These are phyloP conservation scores for Odontesthes bonariensis DNA, from an alignment of 2,113 vertebrate species.

Conservation along the genomic window DNA sequence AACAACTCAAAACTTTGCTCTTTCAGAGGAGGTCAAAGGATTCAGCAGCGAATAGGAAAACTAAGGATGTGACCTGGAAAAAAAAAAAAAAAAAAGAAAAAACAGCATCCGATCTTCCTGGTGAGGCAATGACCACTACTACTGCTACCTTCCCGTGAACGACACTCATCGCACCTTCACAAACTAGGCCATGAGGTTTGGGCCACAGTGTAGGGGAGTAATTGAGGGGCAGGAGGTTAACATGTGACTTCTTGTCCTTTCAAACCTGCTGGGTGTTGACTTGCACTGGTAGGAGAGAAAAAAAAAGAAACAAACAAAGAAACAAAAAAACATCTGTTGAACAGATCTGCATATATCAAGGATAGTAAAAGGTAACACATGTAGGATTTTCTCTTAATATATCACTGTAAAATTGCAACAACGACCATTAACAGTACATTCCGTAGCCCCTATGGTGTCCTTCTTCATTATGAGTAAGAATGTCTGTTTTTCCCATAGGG, in stretches of 20 bases:
- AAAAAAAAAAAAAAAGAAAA: background rate
- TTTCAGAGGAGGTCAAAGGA: constrained; percentile 53
- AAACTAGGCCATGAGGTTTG: constrained; percentile 91
- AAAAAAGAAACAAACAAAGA: constrained; percentile 81
- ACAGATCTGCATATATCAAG: constrained; percentile 99
- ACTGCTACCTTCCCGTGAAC: constrained; percentile 60
- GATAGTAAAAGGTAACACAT: constrained; percentile 83
- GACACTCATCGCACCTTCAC: constrained; percentile 84
- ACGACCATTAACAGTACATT: constrained; percentile 70
- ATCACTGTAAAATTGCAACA: constrained; percentile 26
- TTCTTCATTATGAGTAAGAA: constrained; percentile 23
- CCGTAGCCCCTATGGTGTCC: constrained; percentile 64
- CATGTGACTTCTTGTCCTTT: constrained; percentile 92
- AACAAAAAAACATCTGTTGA: constrained; percentile 93
- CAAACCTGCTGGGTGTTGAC: constrained; percentile 98
- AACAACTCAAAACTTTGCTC: constrained; percentile 7
- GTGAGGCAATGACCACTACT: constrained; percentile 36
- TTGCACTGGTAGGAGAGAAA: constrained; percentile 89
- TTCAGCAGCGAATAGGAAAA: constrained; percentile 62
- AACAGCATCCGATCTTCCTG: constrained; percentile 41
- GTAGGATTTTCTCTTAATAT: constrained; percentile 71
- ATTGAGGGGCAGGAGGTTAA: constrained; percentile 50
- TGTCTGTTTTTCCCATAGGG: constrained; percentile 67
- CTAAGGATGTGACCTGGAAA: constrained; percentile 25
- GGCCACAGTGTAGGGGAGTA: constrained; percentile 71